Percentiles rank a stretch among this genome's conserved stretches.
phyloP scores from a whole-genome alignment of 2,888 invertebrate genomes.

The Tenthredo scrophulariae region DNA sequence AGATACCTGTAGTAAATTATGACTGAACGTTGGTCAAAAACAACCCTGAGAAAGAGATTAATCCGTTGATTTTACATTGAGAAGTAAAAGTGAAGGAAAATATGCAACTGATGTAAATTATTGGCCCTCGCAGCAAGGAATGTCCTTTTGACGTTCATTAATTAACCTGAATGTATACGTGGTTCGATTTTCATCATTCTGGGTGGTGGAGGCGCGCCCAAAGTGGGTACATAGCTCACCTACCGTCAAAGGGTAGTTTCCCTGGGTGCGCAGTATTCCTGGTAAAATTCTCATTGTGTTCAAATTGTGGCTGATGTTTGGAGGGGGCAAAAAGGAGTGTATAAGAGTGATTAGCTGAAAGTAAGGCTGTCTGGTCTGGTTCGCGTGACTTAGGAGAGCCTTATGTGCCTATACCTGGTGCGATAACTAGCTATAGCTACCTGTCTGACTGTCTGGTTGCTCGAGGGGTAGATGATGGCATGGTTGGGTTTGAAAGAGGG shows the following conservation, averaged over 20 bases:
- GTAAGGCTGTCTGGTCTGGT: constrained; percentile 5
- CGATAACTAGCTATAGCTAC: constrained; percentile 4
- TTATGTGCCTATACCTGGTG: constrained; percentile 7
- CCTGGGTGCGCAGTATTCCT: background rate
- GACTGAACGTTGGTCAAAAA: background rate
- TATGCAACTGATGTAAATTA: background rate
- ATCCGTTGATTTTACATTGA: background rate
- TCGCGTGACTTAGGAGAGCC: constrained; percentile 50
- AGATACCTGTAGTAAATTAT: background rate
- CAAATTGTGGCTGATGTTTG: background rate
- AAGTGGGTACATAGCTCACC: background rate
- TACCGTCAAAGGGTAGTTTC: constrained; percentile 20
- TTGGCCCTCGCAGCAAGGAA: background rate
- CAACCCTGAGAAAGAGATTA: background rate
- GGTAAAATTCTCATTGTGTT: constrained; percentile 32
- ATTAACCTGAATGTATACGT: background rate
- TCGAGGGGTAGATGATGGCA: constrained; percentile 47
- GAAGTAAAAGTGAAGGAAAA: background rate
- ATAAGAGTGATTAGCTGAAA: constrained; percentile 51
- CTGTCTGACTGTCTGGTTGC: constrained; percentile 30
- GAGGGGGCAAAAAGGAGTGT: constrained; percentile 10
- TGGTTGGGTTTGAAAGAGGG: constrained; percentile 31
- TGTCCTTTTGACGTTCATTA: constrained; percentile 12
- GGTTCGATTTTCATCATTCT: constrained; percentile 39
- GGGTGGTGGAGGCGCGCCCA: constrained; percentile 35